A percentile compares a stretch with the other conserved stretches of the same genome.
These are phyloP conservation scores for Chelon labrosus DNA, from an alignment of 2,797 vertebrate species.

Conservation along the genomic window DNA sequence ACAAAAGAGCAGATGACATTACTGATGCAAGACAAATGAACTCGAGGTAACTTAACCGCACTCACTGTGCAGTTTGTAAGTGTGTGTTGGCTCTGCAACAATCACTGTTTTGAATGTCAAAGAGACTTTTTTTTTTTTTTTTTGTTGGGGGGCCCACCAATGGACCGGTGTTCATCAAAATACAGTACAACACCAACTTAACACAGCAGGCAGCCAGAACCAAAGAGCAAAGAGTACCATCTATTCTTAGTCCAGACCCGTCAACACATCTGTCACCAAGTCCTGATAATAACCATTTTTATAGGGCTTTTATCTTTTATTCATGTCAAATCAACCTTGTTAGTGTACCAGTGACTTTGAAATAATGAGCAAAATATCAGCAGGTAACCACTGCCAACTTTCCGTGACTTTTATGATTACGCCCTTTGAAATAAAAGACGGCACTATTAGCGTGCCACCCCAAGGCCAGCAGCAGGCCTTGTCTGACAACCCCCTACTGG, in stretches of 20 bases:
- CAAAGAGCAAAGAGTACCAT: conserved; percentile 36
- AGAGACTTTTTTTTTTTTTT: conserved; percentile 26
- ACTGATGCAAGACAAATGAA: conserved; percentile 50
- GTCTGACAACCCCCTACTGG: conserved; percentile 68
- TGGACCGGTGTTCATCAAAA: conserved; percentile 64
- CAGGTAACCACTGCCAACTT: conserved; percentile 63
- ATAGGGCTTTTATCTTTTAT: conserved; percentile 66
- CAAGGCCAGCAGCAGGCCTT: conserved; percentile 53
- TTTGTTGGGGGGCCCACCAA: conserved; percentile 14
- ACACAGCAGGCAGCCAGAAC: conserved; percentile 60
- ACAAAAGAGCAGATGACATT: conserved; percentile 53
- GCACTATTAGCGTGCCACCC: conserved; percentile 53
- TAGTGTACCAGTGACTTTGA: conserved; percentile 61
- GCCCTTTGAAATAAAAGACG: conserved; percentile 60
- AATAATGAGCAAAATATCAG: conserved; percentile 77
- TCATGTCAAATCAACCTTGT: conserved; percentile 71
- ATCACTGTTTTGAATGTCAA: conserved; percentile 60
- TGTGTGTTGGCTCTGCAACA: conserved; percentile 19
- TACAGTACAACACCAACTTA: conserved; percentile 63
- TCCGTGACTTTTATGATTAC: conserved; percentile 60
- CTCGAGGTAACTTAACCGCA: conserved; percentile 24
- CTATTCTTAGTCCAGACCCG: conserved; percentile 37
- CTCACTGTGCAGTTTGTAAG: conserved; percentile 32
- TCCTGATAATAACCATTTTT: conserved; percentile 32
- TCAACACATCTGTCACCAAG: conserved; percentile 60